Conservation (phyloP, 2,888 invertebrate genomes). For the Erannis defoliaria region DNA sequence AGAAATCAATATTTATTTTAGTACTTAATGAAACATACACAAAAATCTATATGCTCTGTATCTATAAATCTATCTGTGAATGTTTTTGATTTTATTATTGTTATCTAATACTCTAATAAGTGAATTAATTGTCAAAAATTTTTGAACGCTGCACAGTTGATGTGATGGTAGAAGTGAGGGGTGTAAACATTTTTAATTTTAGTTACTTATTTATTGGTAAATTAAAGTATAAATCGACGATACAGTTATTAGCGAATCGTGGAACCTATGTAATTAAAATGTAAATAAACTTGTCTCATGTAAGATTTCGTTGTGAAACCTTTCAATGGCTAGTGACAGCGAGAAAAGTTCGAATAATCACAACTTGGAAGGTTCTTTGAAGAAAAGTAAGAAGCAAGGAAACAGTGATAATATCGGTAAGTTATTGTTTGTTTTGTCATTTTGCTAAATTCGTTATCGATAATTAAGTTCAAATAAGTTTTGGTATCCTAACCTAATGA, state of each 20-base stretch:
- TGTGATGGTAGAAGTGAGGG: conserved; percentile 47
- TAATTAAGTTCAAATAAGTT: conserved; percentile 1
- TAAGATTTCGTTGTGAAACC: conserved; percentile 50
- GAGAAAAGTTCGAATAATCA: conserved; percentile 81
- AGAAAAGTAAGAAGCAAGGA: conserved; percentile 70
- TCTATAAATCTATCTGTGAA: too few relatives aligned
- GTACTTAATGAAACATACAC: too few relatives aligned
- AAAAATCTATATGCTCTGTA: too few relatives aligned
- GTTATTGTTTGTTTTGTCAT: conserved; percentile 37
- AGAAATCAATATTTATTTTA: too few relatives aligned
- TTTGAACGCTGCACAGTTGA: conserved; percentile 49
- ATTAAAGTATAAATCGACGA: conserved; percentile 53
- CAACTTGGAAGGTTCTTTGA: conserved; percentile 78
- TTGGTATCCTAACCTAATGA: conserved; percentile 20
- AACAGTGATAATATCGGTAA: conserved; percentile 72
- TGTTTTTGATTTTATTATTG: too few relatives aligned
- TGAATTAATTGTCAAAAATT: too few relatives aligned
- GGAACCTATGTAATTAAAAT: conserved; percentile 27
- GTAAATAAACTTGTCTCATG: conserved; percentile 24
- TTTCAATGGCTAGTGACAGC: conserved; percentile 86
- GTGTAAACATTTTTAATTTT: conserved; percentile 73
- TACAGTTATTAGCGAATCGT: conserved; percentile 57
- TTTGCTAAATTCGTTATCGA: not conserved
- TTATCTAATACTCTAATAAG: too few relatives aligned
- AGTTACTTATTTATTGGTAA: conserved; percentile 19